Evolutionary conservation across 2,113 vertebrate genomes (phyloP), one percentile per base, ranked within the genome.

Genomic region (Marcusenius ussheri): DNA sequence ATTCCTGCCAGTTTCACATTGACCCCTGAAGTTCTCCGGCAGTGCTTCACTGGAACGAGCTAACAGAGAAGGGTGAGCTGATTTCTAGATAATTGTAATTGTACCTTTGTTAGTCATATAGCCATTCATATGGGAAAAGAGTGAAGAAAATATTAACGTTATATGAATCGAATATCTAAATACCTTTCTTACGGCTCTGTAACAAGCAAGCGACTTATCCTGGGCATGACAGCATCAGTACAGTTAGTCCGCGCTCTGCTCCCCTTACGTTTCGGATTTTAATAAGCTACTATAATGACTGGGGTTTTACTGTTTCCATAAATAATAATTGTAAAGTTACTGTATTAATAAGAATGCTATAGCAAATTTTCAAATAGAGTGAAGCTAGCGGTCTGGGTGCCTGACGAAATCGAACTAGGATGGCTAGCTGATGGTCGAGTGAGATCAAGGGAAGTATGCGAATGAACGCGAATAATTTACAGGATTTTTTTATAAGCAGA

Each of bases 1-100:
- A 58, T 62, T 62, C 24, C 2, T 66, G 62, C 10, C 62, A 70
- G 62, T 11, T 62, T 62, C 56, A 62, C 6, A n/a, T 19, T 58
- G 56, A 24, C 90, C 91, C 90, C 92, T 35, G 51, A 90, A 27
- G 13, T 66, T 17, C 15, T 62, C 3, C n/a, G n/a, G n/a, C 13
- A 46, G 35, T n/a, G 21, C 66, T 74, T 89, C 58, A 77, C 31
- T 77, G n/a, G 5, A 56, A 46, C 35, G 31, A 24, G 53, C 31
- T 51, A 70, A 31, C 24, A 50, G 27, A 49, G 11, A 66, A 21
- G 27, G 62, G 51, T 77, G 51, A 62, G 56, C 8, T 42, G 35
- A 46, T 62, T 58, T 66, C 24, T 62, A 45, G 2, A 4, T 56
- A 19, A 39, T 56, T 45, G 21, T 58, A 66, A 87, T 35, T 17